A percentile compares a stretch with the other conserved stretches of the same genome.
Conservation (phyloP, 2,797 vertebrate genomes). For the Typhlichthys eigenmanni region DNA sequence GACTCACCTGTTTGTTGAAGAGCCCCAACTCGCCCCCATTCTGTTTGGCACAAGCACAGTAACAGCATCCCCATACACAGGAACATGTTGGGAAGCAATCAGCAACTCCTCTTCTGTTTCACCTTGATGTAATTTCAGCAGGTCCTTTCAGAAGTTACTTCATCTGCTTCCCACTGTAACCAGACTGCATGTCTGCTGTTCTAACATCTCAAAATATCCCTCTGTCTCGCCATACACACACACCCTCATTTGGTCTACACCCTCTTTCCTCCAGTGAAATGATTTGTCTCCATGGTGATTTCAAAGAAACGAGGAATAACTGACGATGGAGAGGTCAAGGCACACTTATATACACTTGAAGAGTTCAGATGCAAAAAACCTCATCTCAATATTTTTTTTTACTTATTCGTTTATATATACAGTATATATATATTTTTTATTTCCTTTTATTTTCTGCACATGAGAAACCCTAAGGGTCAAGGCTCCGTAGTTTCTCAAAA, state of each 20-base stretch:
- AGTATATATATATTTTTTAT: neutral
- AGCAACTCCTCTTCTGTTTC: neutral
- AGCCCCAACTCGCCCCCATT: slow-evolving; percentile 46
- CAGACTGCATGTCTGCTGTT: slow-evolving; percentile 19
- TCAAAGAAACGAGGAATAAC: slow-evolving; percentile 46
- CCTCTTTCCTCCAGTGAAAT: slow-evolving; percentile 58
- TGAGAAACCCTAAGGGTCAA: no score
- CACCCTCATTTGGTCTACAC: slow-evolving; percentile 53
- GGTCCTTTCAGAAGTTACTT: slow-evolving; percentile 32
- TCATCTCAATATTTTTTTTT: no score
- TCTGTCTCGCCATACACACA: slow-evolving; percentile 22
- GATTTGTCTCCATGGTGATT: slow-evolving; percentile 58
- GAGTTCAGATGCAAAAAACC: no score
- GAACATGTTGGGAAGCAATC: slow-evolving; percentile 55
- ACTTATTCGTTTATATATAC: no score
- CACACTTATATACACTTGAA: no score
- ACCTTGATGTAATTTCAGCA: neutral
- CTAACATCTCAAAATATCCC: slow-evolving; percentile 21
- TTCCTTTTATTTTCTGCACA: no score
- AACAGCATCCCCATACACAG: slow-evolving; percentile 52
- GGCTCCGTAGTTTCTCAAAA: no score
- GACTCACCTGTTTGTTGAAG: slow-evolving; percentile 69
- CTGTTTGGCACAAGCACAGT: slow-evolving; percentile 55
- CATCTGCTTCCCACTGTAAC: slow-evolving; percentile 35
- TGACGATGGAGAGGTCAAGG: slow-evolving; percentile 28